Evolutionary conservation across 2,113 vertebrate species (phyloP).

Genomic region (Apus apus): DNA sequence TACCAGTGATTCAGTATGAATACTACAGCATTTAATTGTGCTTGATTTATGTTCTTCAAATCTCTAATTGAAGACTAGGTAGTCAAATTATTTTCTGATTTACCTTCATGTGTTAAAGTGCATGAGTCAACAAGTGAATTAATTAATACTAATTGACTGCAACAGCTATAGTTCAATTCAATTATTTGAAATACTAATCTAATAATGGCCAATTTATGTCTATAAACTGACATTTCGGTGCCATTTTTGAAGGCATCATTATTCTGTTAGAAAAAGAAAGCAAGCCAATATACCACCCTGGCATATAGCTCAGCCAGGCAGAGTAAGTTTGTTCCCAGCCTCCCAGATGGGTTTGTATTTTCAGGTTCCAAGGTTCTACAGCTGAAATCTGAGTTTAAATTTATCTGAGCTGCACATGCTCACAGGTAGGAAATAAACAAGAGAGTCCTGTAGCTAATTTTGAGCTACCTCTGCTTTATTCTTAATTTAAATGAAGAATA

Average conservation of each 20-base stretch:
- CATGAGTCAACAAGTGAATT: constrained; percentile 54
- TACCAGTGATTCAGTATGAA: background rate
- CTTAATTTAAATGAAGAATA: background rate
- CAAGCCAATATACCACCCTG: background rate
- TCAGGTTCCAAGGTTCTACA: background rate
- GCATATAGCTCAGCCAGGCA: background rate
- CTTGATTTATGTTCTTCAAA: constrained; percentile 30
- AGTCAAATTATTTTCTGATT: constrained; percentile 57
- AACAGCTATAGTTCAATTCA: constrained; percentile 52
- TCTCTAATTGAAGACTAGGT: constrained; percentile 28
- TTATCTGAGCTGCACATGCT: background rate
- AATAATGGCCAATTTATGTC: constrained; percentile 5
- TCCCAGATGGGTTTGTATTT: background rate
- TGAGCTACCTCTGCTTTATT: background rate
- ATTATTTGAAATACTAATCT: constrained; percentile 43
- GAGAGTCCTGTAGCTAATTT: background rate
- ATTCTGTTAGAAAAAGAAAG: background rate
- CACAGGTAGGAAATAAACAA: background rate
- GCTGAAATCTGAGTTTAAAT: background rate
- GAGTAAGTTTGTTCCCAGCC: background rate
- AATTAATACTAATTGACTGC: constrained; percentile 43
- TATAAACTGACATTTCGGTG: constrained; percentile 5
- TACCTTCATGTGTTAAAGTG: constrained; percentile 32
- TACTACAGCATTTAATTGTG: background rate
- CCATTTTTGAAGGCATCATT: background rate